Evolutionary conservation across 1,140 invertebrate species (phyloP), one percentile per base, ranked within the genome.

Genomic region (Matsumurasca onukii): DNA sequence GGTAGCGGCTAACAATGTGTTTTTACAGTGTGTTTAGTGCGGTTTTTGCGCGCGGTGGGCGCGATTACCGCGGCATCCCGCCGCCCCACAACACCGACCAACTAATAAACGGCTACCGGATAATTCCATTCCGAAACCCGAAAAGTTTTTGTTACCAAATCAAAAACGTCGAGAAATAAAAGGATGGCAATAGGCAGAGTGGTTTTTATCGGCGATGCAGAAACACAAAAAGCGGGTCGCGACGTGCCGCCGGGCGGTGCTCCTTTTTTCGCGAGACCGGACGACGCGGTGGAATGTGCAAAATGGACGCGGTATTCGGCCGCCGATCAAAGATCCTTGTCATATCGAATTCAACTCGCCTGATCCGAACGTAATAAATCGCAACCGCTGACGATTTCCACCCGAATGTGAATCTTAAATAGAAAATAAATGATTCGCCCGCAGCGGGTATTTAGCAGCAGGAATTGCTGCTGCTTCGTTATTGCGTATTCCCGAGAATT

Each of bases 341-440:
- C 55, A 59, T 59, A 59, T 59, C 55, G 55, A 59, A 59, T 59
- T 59, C 55, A 59, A 59, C 55, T 59, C 55, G 55, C 55, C 55
- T 59, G 30, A 59, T 59, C 55, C 24, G 3, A 5, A 22, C 1
- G 55, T 59, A 27, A 29, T 59, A 59, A 59, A 59, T 59, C 55
- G 55, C 12, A 3, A 20, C 20, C 3, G 3, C 55, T 13, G 24
- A 39, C 34, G 34, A 39, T 39, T 29, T 29, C 55, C 22, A n/a
- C 55, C 55, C 25, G 30, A 59, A 27, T 59, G 55, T 59, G 55
- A 59, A 59, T 59, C 55, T 59, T 59, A 59, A 59, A 59, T 59
- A 59, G 22, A 59, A 59, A 59, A 22, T 22, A 59, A 59, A 39
- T 39, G 17, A 39, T 39, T 5, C 34, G 34, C 34, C 34, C 24